Conservation (phyloP, 2,888 invertebrate genomes). For the Coremacera marginata region DNA sequence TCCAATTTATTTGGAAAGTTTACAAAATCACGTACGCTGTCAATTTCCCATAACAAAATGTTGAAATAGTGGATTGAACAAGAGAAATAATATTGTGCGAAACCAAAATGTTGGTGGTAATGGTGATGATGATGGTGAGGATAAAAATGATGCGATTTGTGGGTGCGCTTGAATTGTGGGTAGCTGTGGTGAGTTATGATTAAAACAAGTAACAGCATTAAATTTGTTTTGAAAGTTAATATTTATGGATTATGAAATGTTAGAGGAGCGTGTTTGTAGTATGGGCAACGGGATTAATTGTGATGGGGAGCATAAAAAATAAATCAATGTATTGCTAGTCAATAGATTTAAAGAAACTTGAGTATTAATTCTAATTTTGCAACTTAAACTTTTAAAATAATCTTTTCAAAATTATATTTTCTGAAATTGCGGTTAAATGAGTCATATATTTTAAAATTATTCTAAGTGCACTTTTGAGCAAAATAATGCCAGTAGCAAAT, state of each 20-base stretch:
- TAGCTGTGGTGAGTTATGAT: neutral
- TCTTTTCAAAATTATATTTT: too few species aligned
- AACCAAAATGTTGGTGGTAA: neutral
- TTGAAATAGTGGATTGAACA: neutral
- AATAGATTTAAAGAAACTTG: neutral
- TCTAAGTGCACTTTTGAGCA: too few species aligned
- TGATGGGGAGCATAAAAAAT: neutral
- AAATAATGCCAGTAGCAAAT: neutral
- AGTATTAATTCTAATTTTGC: too few species aligned
- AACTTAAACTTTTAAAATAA: too few species aligned
- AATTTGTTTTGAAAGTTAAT: slow-evolving; percentile 4
- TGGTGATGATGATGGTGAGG: neutral
- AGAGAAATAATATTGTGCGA: slow-evolving; percentile 5
- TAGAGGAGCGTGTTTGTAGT: slow-evolving; percentile 44
- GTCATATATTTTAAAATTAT: too few species aligned
- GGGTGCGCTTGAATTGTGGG: too few species aligned
- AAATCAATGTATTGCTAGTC: neutral
- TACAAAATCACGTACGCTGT: slow-evolving; percentile 39
- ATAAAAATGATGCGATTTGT: neutral
- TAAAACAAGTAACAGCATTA: neutral
- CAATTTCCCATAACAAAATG: slow-evolving; percentile 24
- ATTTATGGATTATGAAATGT: slow-evolving; percentile 27
- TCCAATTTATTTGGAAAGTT: slow-evolving; percentile 33
- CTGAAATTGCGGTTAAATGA: too few species aligned
- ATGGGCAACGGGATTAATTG: slow-evolving; percentile 43